Evolutionary conservation across 2,797 vertebrate species (phyloP), one percentile per base, ranked within the genome.

Genomic region (Cuniculus paca): DNA sequence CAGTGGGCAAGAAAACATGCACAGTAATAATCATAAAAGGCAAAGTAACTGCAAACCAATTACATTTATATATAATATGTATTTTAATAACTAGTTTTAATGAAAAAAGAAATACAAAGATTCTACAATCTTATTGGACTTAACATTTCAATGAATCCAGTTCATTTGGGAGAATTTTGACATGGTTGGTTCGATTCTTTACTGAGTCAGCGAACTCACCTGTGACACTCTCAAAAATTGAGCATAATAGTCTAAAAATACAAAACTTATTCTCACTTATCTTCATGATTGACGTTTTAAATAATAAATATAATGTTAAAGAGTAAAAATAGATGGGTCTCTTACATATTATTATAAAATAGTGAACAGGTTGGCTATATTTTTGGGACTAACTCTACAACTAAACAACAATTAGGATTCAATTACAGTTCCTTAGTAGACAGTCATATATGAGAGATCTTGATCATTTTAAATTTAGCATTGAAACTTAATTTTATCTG

Each of bases 401-500:
- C 28, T 85, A 92, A 95, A 70, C 50, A 94, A 85, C 19, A 88
- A 34, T 54, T 72, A 7, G 13, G 54, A 87, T 60, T 4, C 36
- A 85, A 83, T 58, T 70, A 36, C 17, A 54, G 50, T 91, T 87
- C 39, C 34, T 88, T n/a, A n/a, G n/a, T n/a, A n/a, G n/a, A n/a
- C n/a, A n/a, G n/a, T n/a, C n/a, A n/a, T n/a, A n/a, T n/a, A n/a
- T 79, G 42, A 42, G 86, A 90, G 68, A 12, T n/a, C 39, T 83
- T 84, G 2, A 72, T 68, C 36, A 65, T 80, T 94, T 92, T 92
- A 88, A 50, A 92, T 95, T 93, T 80, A 83, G 31, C n/a, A 60
- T 90, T 72, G 79, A 74, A 36, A 22, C 85, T 94, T 93, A 78
- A 77, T 95, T 88, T 95, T 88, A 10, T 80, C 77, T 72, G 36